These are phyloP conservation scores for Drosophila persimilis DNA, from an alignment of 1,140 invertebrate species.

Conservation along the genomic window DNA sequence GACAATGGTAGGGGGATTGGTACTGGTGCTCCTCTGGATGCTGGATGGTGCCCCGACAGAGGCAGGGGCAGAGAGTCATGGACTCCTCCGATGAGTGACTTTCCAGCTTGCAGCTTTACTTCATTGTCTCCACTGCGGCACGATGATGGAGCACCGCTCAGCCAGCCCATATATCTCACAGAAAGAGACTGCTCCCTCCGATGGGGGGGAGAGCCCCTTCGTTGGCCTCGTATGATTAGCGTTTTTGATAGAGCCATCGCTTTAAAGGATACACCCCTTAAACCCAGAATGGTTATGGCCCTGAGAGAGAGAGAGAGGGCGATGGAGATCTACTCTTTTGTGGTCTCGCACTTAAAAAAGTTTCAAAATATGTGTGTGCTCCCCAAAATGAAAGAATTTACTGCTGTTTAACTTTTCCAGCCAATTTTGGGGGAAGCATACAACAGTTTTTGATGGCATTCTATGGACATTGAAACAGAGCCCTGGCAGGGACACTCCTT, in stretches of 20 bases:
- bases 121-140: slow-evolving; percentile 44
- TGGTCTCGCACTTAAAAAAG: not conserved
- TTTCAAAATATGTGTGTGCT: not conserved
- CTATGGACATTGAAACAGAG: not conserved
- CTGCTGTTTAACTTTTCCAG: not conserved
- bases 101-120: slow-evolving; percentile 40
- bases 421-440: not conserved
- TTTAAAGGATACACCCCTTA: not conserved
- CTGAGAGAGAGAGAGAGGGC: too few species aligned
- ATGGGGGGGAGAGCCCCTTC: not conserved
- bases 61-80: not conserved
- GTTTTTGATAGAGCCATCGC: slow-evolving; percentile 32
- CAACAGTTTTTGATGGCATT: too few species aligned
- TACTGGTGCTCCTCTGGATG: slow-evolving; percentile 5
- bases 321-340: not conserved
- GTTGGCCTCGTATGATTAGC: slow-evolving; percentile 43
- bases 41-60: not conserved
- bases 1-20: slow-evolving; percentile 13
- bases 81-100: slow-evolving; percentile 37
- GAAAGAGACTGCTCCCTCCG: too few species aligned
- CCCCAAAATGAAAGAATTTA: not conserved
- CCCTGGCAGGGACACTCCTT: too few species aligned
- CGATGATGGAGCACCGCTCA: slow-evolving; percentile 47
- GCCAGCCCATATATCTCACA: slow-evolving; percentile 46
- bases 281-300: slow-evolving; percentile 3